Evolutionary conservation across 2,113 vertebrate genomes (phyloP), one percentile per base, ranked within the genome.

Genomic region (Monopterus albus): DNA sequence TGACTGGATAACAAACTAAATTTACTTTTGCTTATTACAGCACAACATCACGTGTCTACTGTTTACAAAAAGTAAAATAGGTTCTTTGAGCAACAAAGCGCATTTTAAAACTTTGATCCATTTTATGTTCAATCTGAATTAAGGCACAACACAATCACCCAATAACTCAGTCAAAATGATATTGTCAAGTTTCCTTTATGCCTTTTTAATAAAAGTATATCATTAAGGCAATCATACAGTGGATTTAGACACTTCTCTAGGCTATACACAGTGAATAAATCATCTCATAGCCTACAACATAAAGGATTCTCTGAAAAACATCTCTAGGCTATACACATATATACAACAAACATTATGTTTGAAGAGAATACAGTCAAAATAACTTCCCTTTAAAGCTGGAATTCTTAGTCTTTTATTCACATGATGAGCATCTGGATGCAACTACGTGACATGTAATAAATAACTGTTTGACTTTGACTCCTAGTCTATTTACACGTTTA

Each of bases 121-220:
- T 57, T 28, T 45, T 20, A 49, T 38, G 46, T 49, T 40, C 4
- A 0, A 12, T 49, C 20, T 71, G 14, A n/a, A 49, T 38, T 13
- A 64, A 61, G 38, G 23, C 39, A 62, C 21, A 46, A 28, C 33
- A 12, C 15, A 8, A 3, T 33, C 15, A 49, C 5, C 69, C 93
- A 93, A 94, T 82, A 88, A 95, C 88, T 94, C 93, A 95, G 83
- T 79, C 93, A n/a, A 64, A 85, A 82, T 81, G 86, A 42, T 88
- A 87, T 94, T 93, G 94, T 93, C 95, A 91, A 90, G 93, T 92
- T 87, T 90, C 90, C 92, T 96, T 96, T 94, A 96, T 35, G 84
- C 92, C 92, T 95, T 93, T 94, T 95, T n/a, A n/a, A 95, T 95
- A 94, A 95, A 97, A 94, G 94, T 95, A 94, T 95, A 94, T 85